phyloP scores from a whole-genome alignment of 37 sponge, comb jelly and placozoan genomes.

The Axinella damicornis region DNA sequence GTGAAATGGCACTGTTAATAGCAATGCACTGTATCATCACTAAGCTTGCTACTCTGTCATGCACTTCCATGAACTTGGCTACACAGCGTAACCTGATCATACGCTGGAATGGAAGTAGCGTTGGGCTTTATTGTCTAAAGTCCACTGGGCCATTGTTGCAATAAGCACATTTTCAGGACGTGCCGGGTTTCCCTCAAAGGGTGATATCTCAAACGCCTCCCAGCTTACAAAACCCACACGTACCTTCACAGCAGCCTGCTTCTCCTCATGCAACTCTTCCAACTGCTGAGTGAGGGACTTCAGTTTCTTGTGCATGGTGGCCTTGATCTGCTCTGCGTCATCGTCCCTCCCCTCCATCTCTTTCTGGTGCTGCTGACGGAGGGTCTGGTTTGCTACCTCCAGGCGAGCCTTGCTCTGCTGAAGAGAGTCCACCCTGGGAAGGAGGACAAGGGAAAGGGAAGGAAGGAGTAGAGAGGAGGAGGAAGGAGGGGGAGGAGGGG shows the following conservation, averaged over 20 bases:
- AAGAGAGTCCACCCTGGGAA: slow-evolving; percentile 42
- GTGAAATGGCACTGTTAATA: too few species aligned
- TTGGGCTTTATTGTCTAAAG: too few species aligned
- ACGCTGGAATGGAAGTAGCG: too few species aligned
- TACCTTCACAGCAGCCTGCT: slow-evolving; percentile 87
- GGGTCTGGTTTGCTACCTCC: slow-evolving; percentile 83
- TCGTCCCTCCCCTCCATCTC: slow-evolving; percentile 95
- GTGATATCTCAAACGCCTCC: too few species aligned
- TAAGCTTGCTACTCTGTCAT: slow-evolving; percentile 94
- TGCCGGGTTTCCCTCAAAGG: too few species aligned
- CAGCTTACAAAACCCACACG: background rate
- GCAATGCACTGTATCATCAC: too few species aligned
- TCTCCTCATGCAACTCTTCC: slow-evolving; percentile 92
- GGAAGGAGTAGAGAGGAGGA: too few species aligned
- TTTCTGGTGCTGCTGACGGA: slow-evolving; percentile 66
- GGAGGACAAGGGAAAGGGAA: background rate
- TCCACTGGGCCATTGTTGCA: too few species aligned
- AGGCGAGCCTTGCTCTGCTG: slow-evolving; percentile 78
- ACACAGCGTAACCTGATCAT: too few species aligned
- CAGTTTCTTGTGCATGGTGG: slow-evolving; percentile 79
- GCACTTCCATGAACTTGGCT: slow-evolving; percentile 97
- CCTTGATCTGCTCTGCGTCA: slow-evolving; percentile 81
- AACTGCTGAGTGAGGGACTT: slow-evolving; percentile 89
- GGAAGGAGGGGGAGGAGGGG: background rate
- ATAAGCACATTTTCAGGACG: too few species aligned